Evolutionary conservation across 37 sponge, comb jelly and placozoan species (phyloP), one percentile per base, ranked within the genome.

Genomic region (Oopsacas minuta): DNA sequence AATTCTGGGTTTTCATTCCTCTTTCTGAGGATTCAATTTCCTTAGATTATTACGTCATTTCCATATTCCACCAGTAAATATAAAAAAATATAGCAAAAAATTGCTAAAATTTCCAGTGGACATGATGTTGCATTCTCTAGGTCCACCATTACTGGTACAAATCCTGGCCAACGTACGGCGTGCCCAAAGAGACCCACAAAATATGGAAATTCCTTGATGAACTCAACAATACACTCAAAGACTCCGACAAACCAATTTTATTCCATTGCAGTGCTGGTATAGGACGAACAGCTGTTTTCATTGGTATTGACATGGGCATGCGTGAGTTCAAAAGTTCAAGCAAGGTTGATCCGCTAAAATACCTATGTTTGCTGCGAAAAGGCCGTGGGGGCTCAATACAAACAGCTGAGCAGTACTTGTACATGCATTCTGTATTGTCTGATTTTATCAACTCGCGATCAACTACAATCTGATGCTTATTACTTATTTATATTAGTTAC

Each of bases 221-320:
- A 37, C 34, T 82, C 36, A 8, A 10, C 39, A 37, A 10, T 34
- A 61, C 17, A 37, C 38, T 28, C 7, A 1, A 25, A 36, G 83
- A 38, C n/a, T 28, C 38, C 36, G 1, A 28, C 39, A 37, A 36
- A 17, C 83, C 83, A 37, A 25, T 82, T 3, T 10, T 82, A 36
- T 38, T 82, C 39, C 83, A 82, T 37, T 82, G 83, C 83, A 82
- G 83, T 30, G 83, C 83, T 28, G 83, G 83, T 82, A 82, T 37
- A 37, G 83, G 83, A 20, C 38, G 83, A 30, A 82, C 83, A 38
- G 83, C 39, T 28, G 39, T 37, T 1, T 82, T 82, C 12, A 37
- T 37, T 20, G 83, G 39, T 28, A 82, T 82, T 37, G 39, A 82
- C 39, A 82, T 82, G 83, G 83, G 83, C 22, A 82, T 82, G 83